Evolutionary conservation across 2,888 invertebrate genomes (phyloP).

Genomic region (Podotricha telesiphe): DNA sequence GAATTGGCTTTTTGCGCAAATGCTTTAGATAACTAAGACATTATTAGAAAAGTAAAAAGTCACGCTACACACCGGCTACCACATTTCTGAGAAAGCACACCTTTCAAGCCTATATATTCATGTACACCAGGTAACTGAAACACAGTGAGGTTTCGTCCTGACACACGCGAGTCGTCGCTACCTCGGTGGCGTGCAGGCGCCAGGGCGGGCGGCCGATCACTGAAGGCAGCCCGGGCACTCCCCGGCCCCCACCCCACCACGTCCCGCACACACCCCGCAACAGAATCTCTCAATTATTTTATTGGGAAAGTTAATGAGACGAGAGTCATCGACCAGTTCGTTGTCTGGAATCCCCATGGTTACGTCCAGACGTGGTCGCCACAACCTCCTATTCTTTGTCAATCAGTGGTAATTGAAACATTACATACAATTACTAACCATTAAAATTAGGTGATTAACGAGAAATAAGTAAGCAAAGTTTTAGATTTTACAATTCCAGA

Average conservation of each 20-base stretch:
- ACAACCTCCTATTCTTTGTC: constrained; percentile 9
- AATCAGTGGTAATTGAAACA: neutral
- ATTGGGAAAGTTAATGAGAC: constrained; percentile 82
- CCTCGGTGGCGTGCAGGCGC: constrained; percentile 63
- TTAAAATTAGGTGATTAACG: neutral
- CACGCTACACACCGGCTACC: neutral
- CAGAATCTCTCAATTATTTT: constrained; percentile 82
- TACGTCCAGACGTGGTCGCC: constrained; percentile 41
- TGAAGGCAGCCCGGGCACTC: constrained; percentile 58
- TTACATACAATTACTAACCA: neutral
- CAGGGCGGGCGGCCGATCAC: constrained; percentile 75
- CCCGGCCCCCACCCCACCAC: constrained; percentile 63
- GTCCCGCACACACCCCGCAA: constrained; percentile 57
- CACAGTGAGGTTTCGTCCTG: constrained; percentile 58
- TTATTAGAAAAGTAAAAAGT: constrained; percentile 17
- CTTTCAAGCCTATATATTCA: constrained; percentile 23
- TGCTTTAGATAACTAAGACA: constrained; percentile 43
- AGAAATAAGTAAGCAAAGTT: neutral
- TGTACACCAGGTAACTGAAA: constrained; percentile 46
- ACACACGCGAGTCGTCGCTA: constrained; percentile 46
- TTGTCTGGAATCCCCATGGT: constrained; percentile 61
- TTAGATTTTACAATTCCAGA: too few relatives aligned
- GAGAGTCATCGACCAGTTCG: constrained; percentile 66
- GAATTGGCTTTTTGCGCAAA: constrained; percentile 55
- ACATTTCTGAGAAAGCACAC: constrained; percentile 12